Evolutionary conservation across 2,113 vertebrate genomes (phyloP), one percentile per base, ranked within the genome.

Genomic region (Corynorhinus townsendii): DNA sequence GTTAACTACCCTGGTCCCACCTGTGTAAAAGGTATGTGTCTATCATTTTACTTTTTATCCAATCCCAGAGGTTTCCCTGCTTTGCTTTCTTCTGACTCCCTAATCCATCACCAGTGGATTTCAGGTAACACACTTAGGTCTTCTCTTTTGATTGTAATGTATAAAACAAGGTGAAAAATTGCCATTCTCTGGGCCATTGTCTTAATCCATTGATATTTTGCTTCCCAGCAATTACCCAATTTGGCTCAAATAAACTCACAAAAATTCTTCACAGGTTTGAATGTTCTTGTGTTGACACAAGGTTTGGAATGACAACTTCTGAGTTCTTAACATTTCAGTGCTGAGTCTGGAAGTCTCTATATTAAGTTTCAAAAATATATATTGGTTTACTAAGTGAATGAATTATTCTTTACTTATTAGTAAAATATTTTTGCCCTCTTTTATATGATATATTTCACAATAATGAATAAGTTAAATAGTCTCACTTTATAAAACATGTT

Each of bases 361-460:
- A 85, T 52, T 38, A 89, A 69, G 22, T 20, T 89, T 96, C 54
- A 64, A 33, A 28, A 33, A 33, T 75, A 47, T 1, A 20, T 54
- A 59, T 52, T 86, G 73, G 11, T 85, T 76, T 75, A 62, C 28
- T 59, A 38, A 89, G n/a, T 54, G 20, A 94, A 89, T 82, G 56
- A 75, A 38, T 95, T 49, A 47, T 83, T 93, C 35, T 91, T 89
- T 68, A 79, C 22, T 91, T 82, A 28, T 54, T 14, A 1, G 43
- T 80, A 76, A 89, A 68, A 68, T 94, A 66, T 47, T 30, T 83
- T 69, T 69, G 68, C 62, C 52, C 22, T 91, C 43, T 72, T 84
- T 79, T 79, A 66, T 43, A 83, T 68, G 22, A 71, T 45, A 9
- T 54, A 89, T 47, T 85, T 97, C 33, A 89, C 20, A 94, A 80